Conservation (phyloP, 2,888 invertebrate species). For the Drosophila limbata region DNA sequence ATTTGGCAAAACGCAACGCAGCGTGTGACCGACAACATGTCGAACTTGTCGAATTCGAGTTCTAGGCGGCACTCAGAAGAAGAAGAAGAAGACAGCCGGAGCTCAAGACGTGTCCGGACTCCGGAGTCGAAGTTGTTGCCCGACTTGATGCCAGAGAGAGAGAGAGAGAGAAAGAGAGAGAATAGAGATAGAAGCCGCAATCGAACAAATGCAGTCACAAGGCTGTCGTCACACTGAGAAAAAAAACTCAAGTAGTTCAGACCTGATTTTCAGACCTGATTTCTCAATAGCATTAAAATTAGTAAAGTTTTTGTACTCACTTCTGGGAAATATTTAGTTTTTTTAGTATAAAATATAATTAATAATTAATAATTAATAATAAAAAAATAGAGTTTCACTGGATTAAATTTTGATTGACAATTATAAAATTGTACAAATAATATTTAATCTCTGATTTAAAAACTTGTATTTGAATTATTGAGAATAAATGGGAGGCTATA, state of each 20-base stretch:
- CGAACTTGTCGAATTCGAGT: constrained; percentile 57
- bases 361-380: no score
- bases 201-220: constrained; percentile 33
- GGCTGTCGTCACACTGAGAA: background rate
- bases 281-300: no score
- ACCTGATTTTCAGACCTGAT: no score
- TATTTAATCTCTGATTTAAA: no score
- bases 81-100: background rate
- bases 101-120: background rate
- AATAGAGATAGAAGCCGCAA: constrained; percentile 15
- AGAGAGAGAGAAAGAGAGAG: constrained; percentile 10
- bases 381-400: no score
- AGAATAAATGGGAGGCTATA: no score
- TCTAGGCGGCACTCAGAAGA: constrained; percentile 21
- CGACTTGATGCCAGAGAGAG: constrained; percentile 9
- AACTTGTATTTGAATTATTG: no score
- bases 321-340: no score
- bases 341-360: no score
- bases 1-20: constrained; percentile 73
- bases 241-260: background rate
- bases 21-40: constrained; percentile 70
- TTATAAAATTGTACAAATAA: no score
- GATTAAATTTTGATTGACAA: no score
- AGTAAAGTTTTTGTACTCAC: no score
- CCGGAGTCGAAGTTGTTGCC: background rate